Conservation (phyloP, 2,113 vertebrate genomes). For the Otolemur garnettii region DNA sequence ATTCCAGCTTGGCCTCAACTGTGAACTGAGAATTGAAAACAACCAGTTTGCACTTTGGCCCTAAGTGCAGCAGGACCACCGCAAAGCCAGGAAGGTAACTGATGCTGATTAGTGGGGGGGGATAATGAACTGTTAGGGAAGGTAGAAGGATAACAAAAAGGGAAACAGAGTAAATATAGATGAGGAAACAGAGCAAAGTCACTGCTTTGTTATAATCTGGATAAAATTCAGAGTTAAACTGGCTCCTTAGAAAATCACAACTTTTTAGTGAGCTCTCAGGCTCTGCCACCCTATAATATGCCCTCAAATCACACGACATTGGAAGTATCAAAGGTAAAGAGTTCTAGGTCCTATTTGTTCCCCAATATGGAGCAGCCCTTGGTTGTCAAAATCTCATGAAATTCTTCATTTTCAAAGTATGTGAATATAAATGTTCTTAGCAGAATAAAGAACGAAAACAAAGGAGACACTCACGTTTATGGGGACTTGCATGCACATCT, state of each 20-base stretch:
- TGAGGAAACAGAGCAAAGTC: constrained; percentile 9
- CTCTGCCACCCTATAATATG: neutral
- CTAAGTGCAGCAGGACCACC: neutral
- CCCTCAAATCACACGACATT: neutral
- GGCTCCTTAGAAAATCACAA: neutral
- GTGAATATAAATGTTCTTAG: neutral
- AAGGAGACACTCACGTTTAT: constrained; percentile 42
- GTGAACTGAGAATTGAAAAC: neutral
- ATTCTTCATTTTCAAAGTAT: constrained; percentile 48
- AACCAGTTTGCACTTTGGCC: neutral
- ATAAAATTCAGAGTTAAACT: constrained; percentile 50
- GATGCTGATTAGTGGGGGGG: neutral
- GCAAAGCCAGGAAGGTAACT: neutral
- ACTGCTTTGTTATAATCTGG: constrained; percentile 16
- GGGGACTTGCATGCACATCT: neutral
- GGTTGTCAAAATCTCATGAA: neutral
- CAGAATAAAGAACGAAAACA: neutral
- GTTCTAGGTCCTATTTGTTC: neutral
- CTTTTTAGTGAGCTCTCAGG: neutral
- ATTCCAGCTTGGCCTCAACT: neutral
- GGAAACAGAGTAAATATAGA: neutral
- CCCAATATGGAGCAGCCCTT: neutral
- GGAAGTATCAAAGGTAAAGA: neutral
- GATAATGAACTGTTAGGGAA: neutral
- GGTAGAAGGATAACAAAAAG: constrained; percentile 26